Base-by-base conservation (phyloP, 2,888 invertebrate genomes). In the Unio pictorum region DNA sequence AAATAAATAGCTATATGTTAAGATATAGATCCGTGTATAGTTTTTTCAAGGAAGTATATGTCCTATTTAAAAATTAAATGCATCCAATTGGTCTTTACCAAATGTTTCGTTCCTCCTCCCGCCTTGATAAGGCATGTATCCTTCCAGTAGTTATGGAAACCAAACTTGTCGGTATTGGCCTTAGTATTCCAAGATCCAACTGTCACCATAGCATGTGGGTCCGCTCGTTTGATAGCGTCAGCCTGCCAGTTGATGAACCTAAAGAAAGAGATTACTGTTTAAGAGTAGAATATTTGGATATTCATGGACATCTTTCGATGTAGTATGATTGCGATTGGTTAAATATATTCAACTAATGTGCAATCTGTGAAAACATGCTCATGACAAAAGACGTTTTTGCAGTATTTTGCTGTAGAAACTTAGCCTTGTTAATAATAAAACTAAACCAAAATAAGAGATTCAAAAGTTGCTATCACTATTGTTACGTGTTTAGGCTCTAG, bases 221-320 rank as follows among this genome's bases (percentile, higher is more conserved):
- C 82, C 1, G 67, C 68, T 5, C 68, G 64, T 20, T 75, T 75
- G 54, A 84, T 84, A 8, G 81, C 83, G 26, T 76, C 81, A 18
- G 78, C 79, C 68, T 83, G 83, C 76, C 81, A 78, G 69, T 83
- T 83, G 56, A 83, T 73, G 66, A 83, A 83, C 56, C 81, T 80
- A 58, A 20, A 59, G 30, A 23, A 8, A 34, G 34, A 34, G 34
- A 34, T 34, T 34, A 34, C 34, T 8, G 28, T 17, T 5, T 45
- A 18, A 45, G 26, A 61, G 58, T 11, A 15, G 45, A 45, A 11
- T 15, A 4, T 15, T 15, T 45, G 11, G 0, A 45, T 15, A 2
- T 45, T 3, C 45, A 3, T 45, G 45, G 45, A 15, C 2, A 45
- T 15, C 3, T 15, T 11, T 45, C 45, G 15, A 45, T 11, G 45